Evolutionary conservation across 2,888 invertebrate species (phyloP), one percentile per base, ranked within the genome.

Genomic region (Sialis fuliginosa): DNA sequence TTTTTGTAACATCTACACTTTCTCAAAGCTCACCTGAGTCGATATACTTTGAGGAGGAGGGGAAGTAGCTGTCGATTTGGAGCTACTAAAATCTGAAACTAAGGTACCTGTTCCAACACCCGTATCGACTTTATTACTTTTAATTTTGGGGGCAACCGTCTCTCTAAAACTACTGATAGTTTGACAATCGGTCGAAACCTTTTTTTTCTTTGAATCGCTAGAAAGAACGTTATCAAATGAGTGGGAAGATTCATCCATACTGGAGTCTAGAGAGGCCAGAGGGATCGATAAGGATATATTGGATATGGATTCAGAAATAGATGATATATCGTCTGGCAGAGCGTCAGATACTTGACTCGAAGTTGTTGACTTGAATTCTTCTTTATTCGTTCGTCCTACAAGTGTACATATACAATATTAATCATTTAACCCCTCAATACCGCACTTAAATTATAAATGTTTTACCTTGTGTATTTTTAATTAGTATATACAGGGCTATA

Each of bases 31-130:
- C 63, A 82, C 85, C 75, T 90, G 89, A 30, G 89, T 90, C 31
- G 88, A 85, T 58, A 85, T 87, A 60, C 70, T 85, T 63, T 89
- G 89, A 3, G 89, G 88, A 33, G 87, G 85, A 40, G 89, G 88
- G 33, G 87, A 88, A 33, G 88, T 88, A 49, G 83, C 86, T 44
- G 80, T 84, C 48, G 82, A 83, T 40, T 68, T 65, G n/a, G 6
- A 39, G n/a, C 39, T n/a, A 22, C 22, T 22, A 22, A 22, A 22
- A 22, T 22, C 22, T 22, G 22, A 22, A 22, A 22, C 22, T 22
- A 22, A 22, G n/a, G 22, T 33, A 8, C 9, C 10, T 4, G 45
- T 39, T 2, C 45, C 45, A 10, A 45, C 45, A 31, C 45, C 45
- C 9, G 31, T 39, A 12, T 45, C 45, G 6, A 45, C 45, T 45